Evolutionary conservation across 2,888 invertebrate species (phyloP).

Genomic region (Patella caerulea): DNA sequence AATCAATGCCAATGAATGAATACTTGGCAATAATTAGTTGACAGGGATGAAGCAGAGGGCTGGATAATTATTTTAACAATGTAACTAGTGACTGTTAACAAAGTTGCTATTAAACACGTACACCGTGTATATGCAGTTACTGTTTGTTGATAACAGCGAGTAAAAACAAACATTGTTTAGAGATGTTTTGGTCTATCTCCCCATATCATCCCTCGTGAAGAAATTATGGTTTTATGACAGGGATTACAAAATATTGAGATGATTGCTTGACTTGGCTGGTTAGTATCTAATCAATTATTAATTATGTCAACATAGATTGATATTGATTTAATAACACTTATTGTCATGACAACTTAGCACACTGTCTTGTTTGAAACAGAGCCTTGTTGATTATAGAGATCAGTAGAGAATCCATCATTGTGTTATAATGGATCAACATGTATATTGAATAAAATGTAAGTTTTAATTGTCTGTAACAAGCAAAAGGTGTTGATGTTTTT

Average conservation of each 20-base stretch:
- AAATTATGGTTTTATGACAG: too few species aligned
- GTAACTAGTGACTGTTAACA: too few species aligned
- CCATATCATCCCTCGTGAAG: too few species aligned
- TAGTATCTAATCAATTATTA: constrained; percentile 8
- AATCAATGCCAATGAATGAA: constrained; percentile 8
- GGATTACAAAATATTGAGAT: too few species aligned
- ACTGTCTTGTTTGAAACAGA: not conserved
- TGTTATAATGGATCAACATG: too few species aligned
- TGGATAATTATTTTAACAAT: not conserved
- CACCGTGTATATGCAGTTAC: too few species aligned
- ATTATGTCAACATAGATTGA: constrained; percentile 13
- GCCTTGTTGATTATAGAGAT: constrained; percentile 6
- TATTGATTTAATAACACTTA: constrained; percentile 11
- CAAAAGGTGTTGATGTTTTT: not conserved
- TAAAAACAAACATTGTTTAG: too few species aligned
- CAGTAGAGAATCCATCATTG: not conserved
- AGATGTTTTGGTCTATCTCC: too few species aligned
- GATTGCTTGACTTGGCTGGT: not conserved
- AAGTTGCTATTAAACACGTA: too few species aligned
- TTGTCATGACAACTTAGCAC: constrained; percentile 12
- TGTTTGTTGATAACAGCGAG: too few species aligned
- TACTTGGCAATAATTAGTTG: constrained; percentile 4
- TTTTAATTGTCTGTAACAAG: too few species aligned
- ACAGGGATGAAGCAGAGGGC: not conserved
- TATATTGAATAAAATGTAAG: too few species aligned